These are phyloP conservation scores for Onychorhynchus coronatus DNA, from an alignment of 2,113 vertebrate genomes.

Conservation along the genomic window DNA sequence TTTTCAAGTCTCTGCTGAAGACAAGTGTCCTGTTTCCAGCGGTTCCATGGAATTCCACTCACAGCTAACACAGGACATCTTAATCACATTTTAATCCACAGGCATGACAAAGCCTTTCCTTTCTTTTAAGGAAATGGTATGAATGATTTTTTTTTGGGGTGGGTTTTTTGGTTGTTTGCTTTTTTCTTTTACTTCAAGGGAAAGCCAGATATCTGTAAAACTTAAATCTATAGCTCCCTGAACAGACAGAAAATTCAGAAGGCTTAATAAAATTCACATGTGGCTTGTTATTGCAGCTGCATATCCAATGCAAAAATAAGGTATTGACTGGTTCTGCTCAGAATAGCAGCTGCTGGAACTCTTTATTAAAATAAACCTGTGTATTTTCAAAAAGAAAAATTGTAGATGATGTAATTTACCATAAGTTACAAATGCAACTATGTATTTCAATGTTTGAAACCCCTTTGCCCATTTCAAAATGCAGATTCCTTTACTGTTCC, in stretches of 20 bases:
- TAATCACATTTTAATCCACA: background rate
- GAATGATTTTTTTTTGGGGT: background rate
- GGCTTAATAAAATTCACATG: conserved; percentile 51
- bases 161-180: background rate
- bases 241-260: conserved; percentile 33
- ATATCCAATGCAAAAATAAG: conserved; percentile 51
- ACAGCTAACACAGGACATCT: background rate
- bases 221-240: conserved; percentile 35
- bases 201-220: conserved; percentile 42
- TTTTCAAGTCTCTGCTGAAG: background rate
- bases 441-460: background rate
- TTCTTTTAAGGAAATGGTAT: background rate
- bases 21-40: background rate
- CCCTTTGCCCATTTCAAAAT: background rate
- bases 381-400: conserved; percentile 50
- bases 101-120: background rate
- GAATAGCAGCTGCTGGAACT: conserved; percentile 23
- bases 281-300: conserved; percentile 49
- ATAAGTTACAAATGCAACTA: background rate
- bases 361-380: conserved; percentile 33
- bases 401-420: background rate
- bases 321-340: conserved; percentile 10
- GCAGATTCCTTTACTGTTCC: background rate
- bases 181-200: background rate
- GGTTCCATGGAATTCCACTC: background rate